These are phyloP conservation scores for Caenorhabditis remanei DNA, from an alignment of 1,140 invertebrate genomes.

Conservation along the genomic window DNA sequence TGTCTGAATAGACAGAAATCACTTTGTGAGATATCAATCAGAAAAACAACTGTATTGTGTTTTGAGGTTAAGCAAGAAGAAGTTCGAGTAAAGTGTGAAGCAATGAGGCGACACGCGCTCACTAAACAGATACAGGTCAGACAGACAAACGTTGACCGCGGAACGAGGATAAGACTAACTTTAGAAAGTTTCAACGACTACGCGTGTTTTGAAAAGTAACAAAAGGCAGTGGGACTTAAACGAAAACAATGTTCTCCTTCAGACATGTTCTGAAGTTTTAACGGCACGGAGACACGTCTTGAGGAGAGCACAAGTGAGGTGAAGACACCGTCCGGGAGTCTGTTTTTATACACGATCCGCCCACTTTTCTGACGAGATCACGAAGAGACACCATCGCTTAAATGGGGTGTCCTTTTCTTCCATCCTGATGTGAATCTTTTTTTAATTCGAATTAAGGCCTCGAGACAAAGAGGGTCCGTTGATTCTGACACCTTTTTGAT, in stretches of 20 bases:
- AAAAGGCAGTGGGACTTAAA: not conserved
- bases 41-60: not conserved
- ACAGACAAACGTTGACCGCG: not conserved
- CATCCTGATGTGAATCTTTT: constrained; percentile 1
- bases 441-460: constrained; percentile 20
- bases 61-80: not conserved
- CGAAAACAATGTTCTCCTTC: not conserved
- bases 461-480: not conserved
- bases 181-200: constrained; percentile 37
- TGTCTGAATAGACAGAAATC: not conserved
- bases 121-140: constrained; percentile 36
- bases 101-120: constrained; percentile 31
- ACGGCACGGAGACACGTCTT: too few species aligned
- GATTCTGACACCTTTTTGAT: constrained; percentile 18
- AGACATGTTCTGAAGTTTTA: too few species aligned
- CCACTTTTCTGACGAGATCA: constrained; percentile 11
- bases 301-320: not conserved
- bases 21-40: not conserved
- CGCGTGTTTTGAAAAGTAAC: not conserved
- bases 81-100: constrained; percentile 48
- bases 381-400: not conserved
- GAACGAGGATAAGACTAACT: constrained; percentile 51
- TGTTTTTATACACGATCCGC: constrained; percentile 41
- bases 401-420: not conserved
- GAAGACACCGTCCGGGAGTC: not conserved